Conservation (phyloP, 2,888 invertebrate species). For the Biston betularia region DNA sequence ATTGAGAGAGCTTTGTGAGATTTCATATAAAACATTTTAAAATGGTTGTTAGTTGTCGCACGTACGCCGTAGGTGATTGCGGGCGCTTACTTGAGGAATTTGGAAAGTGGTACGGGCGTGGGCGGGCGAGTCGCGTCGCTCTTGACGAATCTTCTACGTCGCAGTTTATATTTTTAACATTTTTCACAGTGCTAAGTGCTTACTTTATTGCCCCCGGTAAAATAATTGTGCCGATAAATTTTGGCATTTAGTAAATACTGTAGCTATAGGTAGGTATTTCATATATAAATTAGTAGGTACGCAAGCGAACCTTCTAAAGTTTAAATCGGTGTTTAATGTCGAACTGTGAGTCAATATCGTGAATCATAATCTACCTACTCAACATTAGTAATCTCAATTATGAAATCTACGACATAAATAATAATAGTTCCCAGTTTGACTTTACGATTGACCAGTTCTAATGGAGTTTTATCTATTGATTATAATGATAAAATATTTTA, state of each 20-base stretch:
- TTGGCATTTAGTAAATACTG: conserved; percentile 13
- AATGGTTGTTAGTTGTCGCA: conserved; percentile 64
- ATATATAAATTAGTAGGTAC: conserved; percentile 12
- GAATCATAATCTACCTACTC: conserved; percentile 36
- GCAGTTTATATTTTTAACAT: conserved; percentile 79
- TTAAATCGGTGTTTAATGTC: conserved; percentile 28
- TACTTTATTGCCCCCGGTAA: conserved; percentile 51
- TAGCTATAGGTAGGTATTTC: conserved; percentile 15
- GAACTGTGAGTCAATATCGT: conserved; percentile 31
- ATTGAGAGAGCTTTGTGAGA: conserved; percentile 48
- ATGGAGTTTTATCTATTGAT: conserved; percentile 26
- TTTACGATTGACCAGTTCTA: conserved; percentile 17
- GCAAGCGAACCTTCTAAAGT: conserved; percentile 6
- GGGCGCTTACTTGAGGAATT: conserved; percentile 82
- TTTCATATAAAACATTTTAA: conserved; percentile 59
- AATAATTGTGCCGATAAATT: conserved; percentile 33
- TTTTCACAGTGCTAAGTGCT: conserved; percentile 64
- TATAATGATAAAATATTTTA: conserved; percentile 31
- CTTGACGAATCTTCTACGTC: conserved; percentile 81
- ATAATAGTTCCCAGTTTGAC: conserved; percentile 16
- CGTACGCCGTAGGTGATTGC: conserved; percentile 79
- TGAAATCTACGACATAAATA: conserved; percentile 29
- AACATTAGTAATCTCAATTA: conserved; percentile 29
- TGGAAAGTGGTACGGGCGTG: conserved; percentile 84
- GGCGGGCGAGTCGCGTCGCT: conserved; percentile 79